These are phyloP conservation scores for Drosophila robusta DNA, from an alignment of 2,888 invertebrate species.

Conservation along the genomic window DNA sequence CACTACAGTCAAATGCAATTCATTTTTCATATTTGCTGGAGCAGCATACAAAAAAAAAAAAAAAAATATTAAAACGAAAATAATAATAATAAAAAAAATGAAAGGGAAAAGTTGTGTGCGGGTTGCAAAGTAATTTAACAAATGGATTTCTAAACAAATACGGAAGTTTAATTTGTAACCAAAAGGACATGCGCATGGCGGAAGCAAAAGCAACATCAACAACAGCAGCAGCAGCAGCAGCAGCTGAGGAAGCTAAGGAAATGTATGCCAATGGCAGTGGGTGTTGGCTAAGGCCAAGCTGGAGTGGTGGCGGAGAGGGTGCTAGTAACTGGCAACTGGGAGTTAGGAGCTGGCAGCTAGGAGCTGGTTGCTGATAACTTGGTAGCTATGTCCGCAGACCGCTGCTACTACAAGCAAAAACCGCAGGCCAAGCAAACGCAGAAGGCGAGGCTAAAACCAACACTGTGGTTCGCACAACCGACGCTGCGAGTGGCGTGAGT, in stretches of 20 bases:
- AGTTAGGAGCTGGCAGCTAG: constrained; percentile 2
- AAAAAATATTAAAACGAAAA: constrained; percentile 2
- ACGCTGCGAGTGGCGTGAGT: constrained; percentile 25
- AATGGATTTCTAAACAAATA: constrained; percentile 82
- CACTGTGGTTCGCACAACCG: constrained; percentile 34
- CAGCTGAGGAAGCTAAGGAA: constrained; percentile 67
- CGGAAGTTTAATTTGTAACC: constrained; percentile 80
- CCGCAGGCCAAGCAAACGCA: constrained; percentile 70
- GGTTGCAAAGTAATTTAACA: constrained; percentile 80
- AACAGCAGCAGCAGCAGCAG: constrained; percentile 15
- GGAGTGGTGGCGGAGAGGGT: neutral
- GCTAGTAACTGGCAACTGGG: neutral
- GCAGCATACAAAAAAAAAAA: constrained; percentile 10
- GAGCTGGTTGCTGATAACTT: constrained; percentile 38
- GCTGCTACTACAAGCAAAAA: constrained; percentile 68
- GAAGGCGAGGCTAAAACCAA: constrained; percentile 67
- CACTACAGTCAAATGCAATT: constrained; percentile 65
- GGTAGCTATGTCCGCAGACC: constrained; percentile 61
- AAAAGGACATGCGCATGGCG: constrained; percentile 70
- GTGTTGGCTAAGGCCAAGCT: neutral
- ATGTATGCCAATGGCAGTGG: constrained; percentile 74
- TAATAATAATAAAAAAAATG: constrained; percentile 34
- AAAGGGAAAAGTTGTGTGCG: constrained; percentile 54
- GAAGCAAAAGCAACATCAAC: constrained; percentile 39
- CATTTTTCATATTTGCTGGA: constrained; percentile 74